A percentile compares a stretch with the other conserved stretches of the same genome.
Evolutionary conservation across 2,888 invertebrate genomes (phyloP).

Genomic region (Nasonovia ribisnigri): DNA sequence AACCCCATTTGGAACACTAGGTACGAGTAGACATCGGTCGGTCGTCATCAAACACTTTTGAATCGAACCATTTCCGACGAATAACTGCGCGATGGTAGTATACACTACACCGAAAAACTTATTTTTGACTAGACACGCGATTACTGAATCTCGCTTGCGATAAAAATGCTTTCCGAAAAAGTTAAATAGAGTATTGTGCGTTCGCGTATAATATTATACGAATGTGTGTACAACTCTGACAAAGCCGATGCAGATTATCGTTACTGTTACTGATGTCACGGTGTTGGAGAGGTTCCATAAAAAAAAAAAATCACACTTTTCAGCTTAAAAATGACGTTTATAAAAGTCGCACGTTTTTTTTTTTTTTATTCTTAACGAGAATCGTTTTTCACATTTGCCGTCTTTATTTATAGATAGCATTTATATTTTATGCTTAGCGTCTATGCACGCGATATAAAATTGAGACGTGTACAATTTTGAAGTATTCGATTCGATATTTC

Average conservation of each 20-base stretch:
- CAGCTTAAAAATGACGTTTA: neutral
- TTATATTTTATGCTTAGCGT: neutral
- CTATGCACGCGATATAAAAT: neutral
- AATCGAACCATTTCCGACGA: neutral
- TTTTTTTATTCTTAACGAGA: neutral
- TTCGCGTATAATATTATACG: no score
- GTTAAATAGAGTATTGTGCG: neutral
- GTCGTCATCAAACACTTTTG: neutral
- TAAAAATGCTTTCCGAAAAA: neutral
- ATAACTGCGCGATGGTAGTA: neutral
- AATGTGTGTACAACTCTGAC: neutral
- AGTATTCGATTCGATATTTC: neutral
- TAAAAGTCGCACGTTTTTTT: neutral
- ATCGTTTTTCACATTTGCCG: neutral
- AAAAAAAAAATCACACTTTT: neutral
- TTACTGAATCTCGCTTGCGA: neutral
- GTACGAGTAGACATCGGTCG: no score
- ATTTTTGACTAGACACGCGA: neutral
- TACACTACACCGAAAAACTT: neutral
- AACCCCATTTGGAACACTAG: neutral
- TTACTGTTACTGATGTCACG: constrained; percentile 20
- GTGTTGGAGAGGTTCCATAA: constrained; percentile 39
- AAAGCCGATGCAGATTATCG: constrained; percentile 14
- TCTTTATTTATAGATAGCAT: neutral
- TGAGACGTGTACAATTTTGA: neutral